Evolutionary conservation across 2,797 vertebrate species (phyloP), one percentile per base, ranked within the genome.

Genomic region (Acanthis flammea): DNA sequence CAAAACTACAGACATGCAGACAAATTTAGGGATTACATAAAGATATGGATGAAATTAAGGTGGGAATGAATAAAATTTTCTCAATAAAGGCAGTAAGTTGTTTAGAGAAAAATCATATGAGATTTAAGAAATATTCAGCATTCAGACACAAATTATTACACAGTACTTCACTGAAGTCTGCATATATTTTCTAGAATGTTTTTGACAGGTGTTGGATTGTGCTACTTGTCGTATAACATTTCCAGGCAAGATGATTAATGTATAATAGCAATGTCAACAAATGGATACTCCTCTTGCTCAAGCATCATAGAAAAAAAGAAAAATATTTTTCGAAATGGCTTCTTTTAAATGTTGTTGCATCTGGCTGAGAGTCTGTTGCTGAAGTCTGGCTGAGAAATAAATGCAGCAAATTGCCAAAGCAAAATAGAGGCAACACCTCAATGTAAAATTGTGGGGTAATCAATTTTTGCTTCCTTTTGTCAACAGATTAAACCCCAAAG

Each of bases 191-290:
- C 65, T 62, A 31, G 47, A 80, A 44, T 55, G 37, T 66, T 90
- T 87, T 74, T 86, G 63, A 94, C 53, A 87, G 67, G 25, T 91
- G 57, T 14, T 5, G 45, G 31, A 78, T 75, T 51, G 41, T 90
- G 30, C n/a, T 86, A 51, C 65, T 87, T 89, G 58, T 66, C 2
- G 0, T 33, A 14, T 50, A 88, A 77, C 42, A 71, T 53, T 81
- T 92, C 65, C 83, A 88, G 50, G 76, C 66, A 95, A 90, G 80
- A 92, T 76, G 84, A 95, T 79, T 94, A 72, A 89, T 67, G 63
- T 55, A 71, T 35, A 75, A 18, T 42, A 82, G 57, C 35, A 88
- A 50, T 12, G 24, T 87, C 48, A 87, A 66, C 62, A 78, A 82
- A 89, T 7, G 18, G 22, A 24, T 31, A 37, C 25, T 83, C n/a